Evolutionary conservation across 2,113 vertebrate genomes (phyloP).

Genomic region (Crocuta crocuta): DNA sequence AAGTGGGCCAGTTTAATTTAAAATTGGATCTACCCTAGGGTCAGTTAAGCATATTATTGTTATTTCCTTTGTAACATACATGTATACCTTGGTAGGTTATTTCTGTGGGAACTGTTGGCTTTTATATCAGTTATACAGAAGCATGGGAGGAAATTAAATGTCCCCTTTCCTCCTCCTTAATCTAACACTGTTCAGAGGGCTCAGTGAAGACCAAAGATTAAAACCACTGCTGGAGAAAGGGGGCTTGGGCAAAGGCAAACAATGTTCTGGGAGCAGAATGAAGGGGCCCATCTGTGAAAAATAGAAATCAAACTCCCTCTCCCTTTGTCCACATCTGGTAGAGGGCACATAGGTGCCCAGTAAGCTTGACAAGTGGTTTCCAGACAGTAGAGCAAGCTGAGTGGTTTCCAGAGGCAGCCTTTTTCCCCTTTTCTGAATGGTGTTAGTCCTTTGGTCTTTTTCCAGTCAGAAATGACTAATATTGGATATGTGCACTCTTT

Average conservation of each 20-base stretch:
- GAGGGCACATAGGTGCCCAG: not conserved
- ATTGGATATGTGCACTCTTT: conserved; percentile 56
- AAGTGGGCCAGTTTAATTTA: conserved; percentile 44
- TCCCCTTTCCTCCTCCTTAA: not conserved
- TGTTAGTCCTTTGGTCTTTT: conserved; percentile 49
- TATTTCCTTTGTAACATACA: conserved; percentile 14
- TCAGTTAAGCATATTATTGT: conserved; percentile 45
- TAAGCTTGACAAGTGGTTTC: conserved; percentile 28
- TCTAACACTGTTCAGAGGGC: conserved; percentile 6
- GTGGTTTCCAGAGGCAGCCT: conserved; percentile 47
- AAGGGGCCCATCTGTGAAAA: not conserved
- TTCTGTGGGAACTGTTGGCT: conserved; percentile 42
- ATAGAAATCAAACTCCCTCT: not conserved
- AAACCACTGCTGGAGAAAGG: not conserved
- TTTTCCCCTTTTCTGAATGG: not conserved
- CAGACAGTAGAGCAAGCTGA: not conserved
- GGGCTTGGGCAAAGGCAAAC: not conserved
- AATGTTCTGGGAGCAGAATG: not conserved
- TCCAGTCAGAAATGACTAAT: conserved; percentile 66
- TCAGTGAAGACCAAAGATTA: conserved; percentile 34
- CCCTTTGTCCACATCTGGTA: not conserved
- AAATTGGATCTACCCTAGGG: conserved; percentile 15
- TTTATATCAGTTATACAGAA: conserved; percentile 40
- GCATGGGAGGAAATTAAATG: not conserved
- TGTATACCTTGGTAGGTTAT: not conserved